Evolutionary conservation across 2,888 invertebrate species (phyloP).

Genomic region (Sphinx pinastri): DNA sequence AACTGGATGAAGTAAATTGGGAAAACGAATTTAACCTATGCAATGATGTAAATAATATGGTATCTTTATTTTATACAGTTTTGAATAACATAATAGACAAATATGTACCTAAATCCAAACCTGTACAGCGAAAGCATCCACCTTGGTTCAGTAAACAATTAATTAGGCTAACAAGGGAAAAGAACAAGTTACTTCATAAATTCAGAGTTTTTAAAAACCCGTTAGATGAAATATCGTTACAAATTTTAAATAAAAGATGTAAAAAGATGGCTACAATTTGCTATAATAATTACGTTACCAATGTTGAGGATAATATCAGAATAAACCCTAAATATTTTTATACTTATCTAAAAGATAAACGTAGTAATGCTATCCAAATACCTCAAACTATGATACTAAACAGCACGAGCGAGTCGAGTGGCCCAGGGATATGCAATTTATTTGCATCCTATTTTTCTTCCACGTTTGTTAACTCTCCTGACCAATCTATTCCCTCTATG

Average conservation of each 20-base stretch:
- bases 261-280: slow-evolving; percentile 1
- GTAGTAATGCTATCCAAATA: slow-evolving; percentile 1
- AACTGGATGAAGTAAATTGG: slow-evolving; percentile 1
- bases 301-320: background rate
- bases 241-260: too few relatives aligned
- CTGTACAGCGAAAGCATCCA: background rate
- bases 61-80: background rate
- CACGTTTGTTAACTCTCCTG: background rate
- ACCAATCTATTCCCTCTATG: background rate
- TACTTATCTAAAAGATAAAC: too few relatives aligned
- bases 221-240: background rate
- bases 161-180: background rate
- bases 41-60: slow-evolving; percentile 1
- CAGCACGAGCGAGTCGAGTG: background rate
- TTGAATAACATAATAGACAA: too few relatives aligned
- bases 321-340: slow-evolving; percentile 9
- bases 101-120: background rate
- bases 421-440: slow-evolving; percentile 6
- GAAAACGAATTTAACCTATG: background rate
- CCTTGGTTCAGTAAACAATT: background rate
- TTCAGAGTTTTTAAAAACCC: slow-evolving; percentile 9
- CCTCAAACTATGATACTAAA: background rate
- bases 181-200: too few relatives aligned
- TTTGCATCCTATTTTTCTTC: background rate
- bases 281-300: background rate